These are phyloP conservation scores for Campoplex nolae DNA, from an alignment of 2,888 invertebrate species.

Conservation along the genomic window DNA sequence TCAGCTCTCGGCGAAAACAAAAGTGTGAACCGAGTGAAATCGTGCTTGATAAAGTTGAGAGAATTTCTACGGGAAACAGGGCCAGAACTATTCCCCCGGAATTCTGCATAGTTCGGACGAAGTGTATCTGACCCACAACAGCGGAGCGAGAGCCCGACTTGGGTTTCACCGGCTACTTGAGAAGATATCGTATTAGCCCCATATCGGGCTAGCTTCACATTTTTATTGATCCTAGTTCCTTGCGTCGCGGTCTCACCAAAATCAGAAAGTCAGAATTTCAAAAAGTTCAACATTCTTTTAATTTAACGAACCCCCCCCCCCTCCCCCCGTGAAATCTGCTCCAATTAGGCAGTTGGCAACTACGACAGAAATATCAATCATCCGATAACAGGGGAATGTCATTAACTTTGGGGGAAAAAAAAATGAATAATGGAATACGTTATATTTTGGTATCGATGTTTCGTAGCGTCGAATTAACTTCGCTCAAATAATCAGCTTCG, in stretches of 20 bases:
- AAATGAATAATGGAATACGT: neutral
- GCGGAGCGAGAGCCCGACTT: slow-evolving; percentile 11
- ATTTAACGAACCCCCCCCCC: no score
- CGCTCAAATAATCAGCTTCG: neutral
- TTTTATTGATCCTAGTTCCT: neutral
- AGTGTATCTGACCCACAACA: slow-evolving; percentile 23
- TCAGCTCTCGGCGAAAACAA: slow-evolving; percentile 20
- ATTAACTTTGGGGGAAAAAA: neutral
- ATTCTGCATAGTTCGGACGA: slow-evolving; percentile 12
- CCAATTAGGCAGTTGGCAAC: neutral
- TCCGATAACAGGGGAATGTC: neutral
- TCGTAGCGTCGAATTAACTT: neutral
- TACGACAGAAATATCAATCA: neutral
- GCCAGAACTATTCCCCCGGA: neutral
- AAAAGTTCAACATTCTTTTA: neutral
- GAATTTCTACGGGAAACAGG: neutral
- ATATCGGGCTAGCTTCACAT: neutral
- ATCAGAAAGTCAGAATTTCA: neutral
- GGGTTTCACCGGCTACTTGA: slow-evolving; percentile 19
- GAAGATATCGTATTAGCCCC: slow-evolving; percentile 26
- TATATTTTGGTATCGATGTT: neutral
- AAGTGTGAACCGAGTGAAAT: slow-evolving; percentile 44
- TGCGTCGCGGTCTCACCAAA: slow-evolving; percentile 6
- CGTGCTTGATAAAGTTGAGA: slow-evolving; percentile 35
- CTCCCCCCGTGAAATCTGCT: neutral